Evolutionary conservation across 2,888 invertebrate genomes (phyloP).

Genomic region (Baccha elongata): DNA sequence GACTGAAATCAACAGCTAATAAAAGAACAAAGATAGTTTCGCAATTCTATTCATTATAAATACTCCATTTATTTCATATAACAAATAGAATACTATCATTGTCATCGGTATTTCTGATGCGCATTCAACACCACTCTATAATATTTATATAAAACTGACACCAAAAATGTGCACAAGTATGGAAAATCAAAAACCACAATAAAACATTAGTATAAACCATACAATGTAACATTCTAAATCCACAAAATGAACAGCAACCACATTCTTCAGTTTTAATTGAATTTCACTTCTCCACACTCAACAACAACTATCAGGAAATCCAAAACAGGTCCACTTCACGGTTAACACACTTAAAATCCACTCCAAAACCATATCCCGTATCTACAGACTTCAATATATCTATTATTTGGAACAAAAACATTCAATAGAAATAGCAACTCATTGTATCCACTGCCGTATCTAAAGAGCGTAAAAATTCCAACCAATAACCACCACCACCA

Average conservation of each 20-base stretch:
- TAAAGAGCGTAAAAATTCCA: slow-evolving; percentile 36
- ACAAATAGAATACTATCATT: neutral
- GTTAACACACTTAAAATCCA: neutral
- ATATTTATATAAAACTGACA: neutral
- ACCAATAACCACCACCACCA: slow-evolving; percentile 24
- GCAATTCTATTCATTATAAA: too few relatives aligned
- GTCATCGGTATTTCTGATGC: neutral
- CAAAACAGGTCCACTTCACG: slow-evolving; percentile 31
- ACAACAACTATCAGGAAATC: slow-evolving; percentile 15
- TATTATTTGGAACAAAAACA: slow-evolving; percentile 47
- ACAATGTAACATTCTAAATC: neutral
- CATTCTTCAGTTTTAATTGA: slow-evolving; percentile 37
- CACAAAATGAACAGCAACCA: slow-evolving; percentile 30
- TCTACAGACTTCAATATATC: neutral
- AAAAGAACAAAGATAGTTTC: too few relatives aligned
- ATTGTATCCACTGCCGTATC: slow-evolving; percentile 9
- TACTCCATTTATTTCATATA: too few relatives aligned
- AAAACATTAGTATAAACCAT: neutral
- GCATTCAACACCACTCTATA: neutral
- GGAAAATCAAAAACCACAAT: neutral
- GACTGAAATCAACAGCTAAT: too few relatives aligned
- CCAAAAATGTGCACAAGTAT: neutral
- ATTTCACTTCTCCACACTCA: slow-evolving; percentile 28
- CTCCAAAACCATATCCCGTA: neutral
- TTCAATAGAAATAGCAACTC: slow-evolving; percentile 53